phyloP scores from a whole-genome alignment of 1,140 invertebrate genomes.

The Listronotus oregonensis region DNA sequence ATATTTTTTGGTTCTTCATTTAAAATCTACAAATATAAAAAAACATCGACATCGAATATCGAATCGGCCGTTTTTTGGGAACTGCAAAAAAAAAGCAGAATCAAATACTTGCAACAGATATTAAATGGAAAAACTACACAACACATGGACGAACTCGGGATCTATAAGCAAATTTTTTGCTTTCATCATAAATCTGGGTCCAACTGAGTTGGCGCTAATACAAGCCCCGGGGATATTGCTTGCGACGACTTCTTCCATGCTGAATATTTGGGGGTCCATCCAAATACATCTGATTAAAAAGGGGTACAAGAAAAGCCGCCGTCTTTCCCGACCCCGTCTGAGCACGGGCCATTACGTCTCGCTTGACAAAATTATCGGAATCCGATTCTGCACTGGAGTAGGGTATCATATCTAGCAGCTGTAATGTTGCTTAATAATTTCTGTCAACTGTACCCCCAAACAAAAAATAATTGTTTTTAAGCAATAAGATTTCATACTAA shows the following conservation, averaged over 20 bases:
- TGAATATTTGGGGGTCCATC: slow-evolving; percentile 66
- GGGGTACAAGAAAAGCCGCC: slow-evolving; percentile 95
- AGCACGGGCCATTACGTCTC: slow-evolving; percentile 95
- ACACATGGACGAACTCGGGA: slow-evolving; percentile 60
- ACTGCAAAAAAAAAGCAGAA: no score
- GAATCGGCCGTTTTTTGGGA: no score
- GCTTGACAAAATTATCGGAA: slow-evolving; percentile 87
- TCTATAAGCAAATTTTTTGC: slow-evolving; percentile 94
- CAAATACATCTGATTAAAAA: slow-evolving; percentile 94
- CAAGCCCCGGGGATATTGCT: slow-evolving; percentile 94
- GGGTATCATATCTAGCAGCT: slow-evolving; percentile 87
- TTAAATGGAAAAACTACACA: slow-evolving; percentile 43
- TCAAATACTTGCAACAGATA: no score
- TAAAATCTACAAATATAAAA: no score
- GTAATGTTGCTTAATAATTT: slow-evolving; percentile 93
- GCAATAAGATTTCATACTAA: no score
- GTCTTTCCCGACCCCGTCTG: slow-evolving; percentile 96
- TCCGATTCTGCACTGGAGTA: slow-evolving; percentile 88
- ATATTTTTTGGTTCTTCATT: no score
- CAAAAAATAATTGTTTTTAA: slow-evolving; percentile 57
- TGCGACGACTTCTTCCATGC: slow-evolving; percentile 68
- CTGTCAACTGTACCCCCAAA: slow-evolving; percentile 94
- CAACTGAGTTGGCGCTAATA: slow-evolving; percentile 90
- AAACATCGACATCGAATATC: no score
- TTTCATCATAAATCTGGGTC: slow-evolving; percentile 98